Evolutionary conservation across 1,140 invertebrate genomes (phyloP).

Genomic region (Arctopsyche grandis): DNA sequence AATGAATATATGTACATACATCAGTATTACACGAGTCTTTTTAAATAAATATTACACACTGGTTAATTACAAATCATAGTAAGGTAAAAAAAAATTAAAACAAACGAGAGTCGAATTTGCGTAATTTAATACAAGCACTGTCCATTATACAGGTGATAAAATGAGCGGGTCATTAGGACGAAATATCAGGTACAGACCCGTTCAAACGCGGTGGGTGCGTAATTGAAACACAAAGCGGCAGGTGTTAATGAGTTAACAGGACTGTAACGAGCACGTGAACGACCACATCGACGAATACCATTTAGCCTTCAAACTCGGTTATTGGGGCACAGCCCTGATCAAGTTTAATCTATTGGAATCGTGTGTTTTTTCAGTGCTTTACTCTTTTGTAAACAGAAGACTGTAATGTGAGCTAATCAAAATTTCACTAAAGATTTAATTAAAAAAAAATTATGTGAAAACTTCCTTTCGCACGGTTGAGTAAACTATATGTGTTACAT

Average conservation of each 20-base stretch:
- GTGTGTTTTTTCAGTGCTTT: background rate
- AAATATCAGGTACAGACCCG: background rate
- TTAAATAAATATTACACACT: too few species aligned
- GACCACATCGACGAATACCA: too few species aligned
- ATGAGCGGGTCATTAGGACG: background rate
- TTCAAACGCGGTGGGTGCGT: background rate
- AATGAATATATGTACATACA: background rate
- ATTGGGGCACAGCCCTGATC: too few species aligned
- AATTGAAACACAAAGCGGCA: slow-evolving; percentile 21
- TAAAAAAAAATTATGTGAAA: too few species aligned
- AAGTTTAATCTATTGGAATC: too few species aligned
- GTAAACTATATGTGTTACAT: too few species aligned
- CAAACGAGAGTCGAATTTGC: background rate
- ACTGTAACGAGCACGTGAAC: background rate
- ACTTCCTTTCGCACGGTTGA: too few species aligned
- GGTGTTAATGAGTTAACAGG: slow-evolving; percentile 9
- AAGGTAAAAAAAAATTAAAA: background rate
- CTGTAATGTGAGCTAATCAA: background rate
- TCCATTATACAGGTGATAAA: background rate
- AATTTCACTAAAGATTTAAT: background rate
- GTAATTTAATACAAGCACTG: background rate
- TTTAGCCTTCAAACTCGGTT: too few species aligned
- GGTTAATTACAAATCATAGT: too few species aligned
- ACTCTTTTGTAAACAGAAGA: background rate
- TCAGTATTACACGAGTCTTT: too few species aligned